phyloP scores from a whole-genome alignment of 2,797 vertebrate genomes.

The Leontopithecus rosalia region DNA sequence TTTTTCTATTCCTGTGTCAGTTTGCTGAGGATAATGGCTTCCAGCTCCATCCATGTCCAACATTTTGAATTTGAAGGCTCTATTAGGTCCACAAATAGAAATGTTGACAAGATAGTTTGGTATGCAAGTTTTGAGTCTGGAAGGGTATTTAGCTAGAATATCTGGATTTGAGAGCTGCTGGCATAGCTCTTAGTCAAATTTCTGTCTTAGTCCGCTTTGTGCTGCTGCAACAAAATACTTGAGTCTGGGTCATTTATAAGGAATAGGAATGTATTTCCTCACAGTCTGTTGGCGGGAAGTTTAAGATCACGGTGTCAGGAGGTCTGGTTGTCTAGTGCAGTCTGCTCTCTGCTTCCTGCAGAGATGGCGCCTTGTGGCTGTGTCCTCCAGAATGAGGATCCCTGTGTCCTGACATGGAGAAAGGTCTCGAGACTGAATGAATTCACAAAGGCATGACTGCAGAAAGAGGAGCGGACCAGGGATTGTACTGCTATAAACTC shows the following conservation, averaged over 20 bases:
- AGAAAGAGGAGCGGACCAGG: not conserved
- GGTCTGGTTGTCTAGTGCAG: not conserved
- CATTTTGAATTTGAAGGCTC: not conserved
- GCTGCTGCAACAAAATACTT: not conserved
- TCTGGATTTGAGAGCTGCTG: not conserved
- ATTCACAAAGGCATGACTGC: not conserved
- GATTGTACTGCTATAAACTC: not conserved
- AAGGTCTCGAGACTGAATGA: not conserved
- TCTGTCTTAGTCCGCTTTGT: not conserved
- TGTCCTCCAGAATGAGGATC: not conserved
- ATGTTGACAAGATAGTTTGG: not conserved
- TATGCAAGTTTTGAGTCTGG: not conserved
- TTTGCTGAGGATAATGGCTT: no score
- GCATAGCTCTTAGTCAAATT: not conserved
- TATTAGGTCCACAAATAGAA: not conserved
- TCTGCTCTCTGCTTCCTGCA: not conserved
- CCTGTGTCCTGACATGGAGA: fast-evolving
- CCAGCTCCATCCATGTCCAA: not conserved
- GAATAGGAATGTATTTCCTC: not conserved
- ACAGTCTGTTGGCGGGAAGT: not conserved
- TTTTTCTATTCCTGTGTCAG: no score
- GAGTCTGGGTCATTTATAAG: not conserved
- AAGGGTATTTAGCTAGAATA: not conserved
- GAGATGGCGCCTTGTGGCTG: not conserved
- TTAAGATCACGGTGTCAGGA: not conserved